These are phyloP conservation scores for Tachysurus fulvidraco DNA, from an alignment of 2,113 vertebrate genomes.

Conservation along the genomic window DNA sequence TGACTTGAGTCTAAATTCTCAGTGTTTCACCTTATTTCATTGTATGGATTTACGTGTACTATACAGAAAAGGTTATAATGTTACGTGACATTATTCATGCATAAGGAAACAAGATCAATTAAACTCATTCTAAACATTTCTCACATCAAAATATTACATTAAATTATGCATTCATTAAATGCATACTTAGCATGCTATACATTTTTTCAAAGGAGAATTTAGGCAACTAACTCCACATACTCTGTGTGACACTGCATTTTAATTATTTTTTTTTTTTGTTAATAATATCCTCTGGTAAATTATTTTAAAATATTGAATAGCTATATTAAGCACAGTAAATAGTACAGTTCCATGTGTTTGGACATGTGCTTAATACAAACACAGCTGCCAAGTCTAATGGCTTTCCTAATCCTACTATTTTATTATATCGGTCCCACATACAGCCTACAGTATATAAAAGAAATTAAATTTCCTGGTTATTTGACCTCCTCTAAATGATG, in stretches of 20 bases:
- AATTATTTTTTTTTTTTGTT: neutral
- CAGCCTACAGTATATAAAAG: neutral
- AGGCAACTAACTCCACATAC: neutral
- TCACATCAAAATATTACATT: neutral
- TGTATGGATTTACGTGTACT: neutral
- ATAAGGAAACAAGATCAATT: neutral
- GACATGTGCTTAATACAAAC: constrained; percentile 10
- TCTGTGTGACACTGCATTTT: neutral
- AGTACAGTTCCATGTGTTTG: neutral
- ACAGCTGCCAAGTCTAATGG: neutral
- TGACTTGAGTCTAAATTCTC: neutral
- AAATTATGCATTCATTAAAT: neutral
- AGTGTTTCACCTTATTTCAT: neutral
- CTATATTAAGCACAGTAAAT: neutral
- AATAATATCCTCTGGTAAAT: neutral
- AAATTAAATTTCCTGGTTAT: neutral
- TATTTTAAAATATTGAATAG: neutral
- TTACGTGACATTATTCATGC: neutral
- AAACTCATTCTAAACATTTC: neutral
- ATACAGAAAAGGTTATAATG: neutral
- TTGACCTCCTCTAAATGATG: neutral
- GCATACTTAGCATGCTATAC: neutral
- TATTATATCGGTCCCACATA: neutral
- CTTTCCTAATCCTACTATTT: neutral
- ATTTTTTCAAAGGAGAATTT: neutral